Base-by-base conservation (phyloP, 2,113 vertebrate genomes). In the Chrysochloris asiatica region DNA sequence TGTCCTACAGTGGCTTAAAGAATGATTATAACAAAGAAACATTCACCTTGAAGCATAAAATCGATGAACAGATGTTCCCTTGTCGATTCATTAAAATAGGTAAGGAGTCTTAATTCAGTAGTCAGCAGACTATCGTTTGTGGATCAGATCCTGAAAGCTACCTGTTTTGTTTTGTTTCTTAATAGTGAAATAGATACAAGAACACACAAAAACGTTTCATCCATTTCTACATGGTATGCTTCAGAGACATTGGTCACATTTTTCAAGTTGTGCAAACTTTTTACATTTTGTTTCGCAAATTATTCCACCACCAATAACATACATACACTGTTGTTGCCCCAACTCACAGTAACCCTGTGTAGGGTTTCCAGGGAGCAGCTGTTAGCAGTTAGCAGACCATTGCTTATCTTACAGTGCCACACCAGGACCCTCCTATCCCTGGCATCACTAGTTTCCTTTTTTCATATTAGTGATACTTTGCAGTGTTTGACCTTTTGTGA, bases 11-110 rank as follows among this genome's bases (percentile, higher is more conserved):
- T 98, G 99, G 99, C 98, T 99, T 99, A 98, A 99, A 99, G 98
- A 99, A 99, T 97, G 99, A 99, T 98, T 99, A 99, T 98, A 99
- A 99, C 98, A 99, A 99, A 98, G 99, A 99, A 98, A 99, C 99
- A 30, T 99, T 99, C 97, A 99, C 99, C 94, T 98, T 99, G 98
- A 99, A 99, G 98, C 99, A 99, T 98, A 99, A 99, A 98, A 99
- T 99, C 69, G 99, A 99, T 89, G 99, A 99, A 97, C 99, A 99
- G 98, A 99, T 99, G 99, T 99, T 99, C 95, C 99, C 99, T 88
- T 99, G 99, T 98, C 98, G 99, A 97, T 99, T 99, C 97, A 98
- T 99, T 98, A 99, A 99, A 98, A 99, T 99, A 98, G 99, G 99
- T 99, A 98, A 99, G 98, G 81, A 94, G 94, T 98, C 95, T 96